phyloP scores from a whole-genome alignment of 2,888 invertebrate genomes.

The Cryptus viduatorius region DNA sequence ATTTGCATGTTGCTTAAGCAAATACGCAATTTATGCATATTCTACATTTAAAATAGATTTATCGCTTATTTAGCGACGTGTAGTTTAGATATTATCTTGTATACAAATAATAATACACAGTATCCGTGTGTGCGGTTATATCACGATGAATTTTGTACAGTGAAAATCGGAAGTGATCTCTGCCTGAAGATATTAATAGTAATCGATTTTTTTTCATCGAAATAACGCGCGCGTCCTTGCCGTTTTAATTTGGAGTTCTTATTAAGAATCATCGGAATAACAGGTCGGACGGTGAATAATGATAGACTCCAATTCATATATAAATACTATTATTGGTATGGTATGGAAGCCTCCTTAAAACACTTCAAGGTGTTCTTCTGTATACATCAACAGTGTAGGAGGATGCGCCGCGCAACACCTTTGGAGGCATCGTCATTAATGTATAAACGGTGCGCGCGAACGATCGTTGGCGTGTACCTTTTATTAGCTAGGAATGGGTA shows the following conservation, averaged over 20 bases:
- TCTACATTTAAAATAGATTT: neutral
- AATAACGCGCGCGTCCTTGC: neutral
- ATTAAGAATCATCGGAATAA: neutral
- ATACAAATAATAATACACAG: slow-evolving; percentile 1
- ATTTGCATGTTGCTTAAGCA: neutral
- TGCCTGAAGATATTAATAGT: neutral
- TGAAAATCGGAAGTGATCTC: neutral
- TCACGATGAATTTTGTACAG: neutral
- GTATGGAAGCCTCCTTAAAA: neutral
- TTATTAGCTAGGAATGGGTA: slow-evolving; percentile 43
- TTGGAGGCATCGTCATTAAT: slow-evolving; percentile 14
- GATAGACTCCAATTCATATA: slow-evolving; percentile 2
- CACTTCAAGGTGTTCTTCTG: slow-evolving; percentile 6
- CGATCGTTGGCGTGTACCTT: slow-evolving; percentile 55
- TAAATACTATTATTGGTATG: slow-evolving; percentile 6
- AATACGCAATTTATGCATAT: slow-evolving; percentile 27
- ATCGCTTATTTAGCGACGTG: slow-evolving; percentile 2
- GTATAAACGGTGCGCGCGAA: slow-evolving; percentile 28
- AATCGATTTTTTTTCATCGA: neutral
- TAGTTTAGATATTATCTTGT: neutral
- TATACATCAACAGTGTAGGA: slow-evolving; percentile 24
- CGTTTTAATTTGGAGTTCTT: slow-evolving; percentile 12
- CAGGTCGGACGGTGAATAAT: neutral
- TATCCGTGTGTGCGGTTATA: neutral
- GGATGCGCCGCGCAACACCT: slow-evolving; percentile 1